Evolutionary conservation across 2,113 vertebrate species (phyloP), one percentile per base, ranked within the genome.

Genomic region (Ascaphus truei): DNA sequence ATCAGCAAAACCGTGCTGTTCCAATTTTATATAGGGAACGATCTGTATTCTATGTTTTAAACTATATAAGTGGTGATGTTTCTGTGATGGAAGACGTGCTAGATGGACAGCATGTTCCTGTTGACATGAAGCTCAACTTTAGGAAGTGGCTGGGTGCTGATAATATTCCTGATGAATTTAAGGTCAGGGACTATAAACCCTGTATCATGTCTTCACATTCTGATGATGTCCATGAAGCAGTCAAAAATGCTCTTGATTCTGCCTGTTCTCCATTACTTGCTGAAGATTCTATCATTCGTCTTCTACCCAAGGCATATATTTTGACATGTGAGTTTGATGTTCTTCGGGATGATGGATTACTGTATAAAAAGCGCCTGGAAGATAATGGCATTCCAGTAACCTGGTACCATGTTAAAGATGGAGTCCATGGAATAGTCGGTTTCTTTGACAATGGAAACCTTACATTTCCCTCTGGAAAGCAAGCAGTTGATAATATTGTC

Each of bases 241-340:
- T 82, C 9, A 87, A 83, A 9, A 11, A 45, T 0, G 8, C 76
- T 15, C 73, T 89, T 23, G 75, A 87, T n/a, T 57, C 80, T 1
- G 75, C 0, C 0, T 77, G 85, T 37, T 92, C 88, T 0, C 94
- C 93, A 0, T 72, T 94, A 47, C 1, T 96, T 3, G 86, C 79
- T 0, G 86, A 90, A 0, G 85, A 95, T 0, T 18, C 60, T 0
- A 0, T 88, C 0, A 0, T 95, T 31, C 56, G 76, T 0, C 86
- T 62, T 57, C 76, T 86, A 26, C 93, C 93, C 0, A 81, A 84
- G 29, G 61, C 92, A 0, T 93, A 91, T 79, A 75, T 95, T 2
- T 62, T 98, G 73, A 96, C 90, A 47, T 96, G 93, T 0, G 91
- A 96, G 73, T 91, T 87, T 0, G 95, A 95, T 0, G 67, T 93